These are phyloP conservation scores for Castor canadensis DNA, from an alignment of 2,113 vertebrate genomes.

Conservation along the genomic window DNA sequence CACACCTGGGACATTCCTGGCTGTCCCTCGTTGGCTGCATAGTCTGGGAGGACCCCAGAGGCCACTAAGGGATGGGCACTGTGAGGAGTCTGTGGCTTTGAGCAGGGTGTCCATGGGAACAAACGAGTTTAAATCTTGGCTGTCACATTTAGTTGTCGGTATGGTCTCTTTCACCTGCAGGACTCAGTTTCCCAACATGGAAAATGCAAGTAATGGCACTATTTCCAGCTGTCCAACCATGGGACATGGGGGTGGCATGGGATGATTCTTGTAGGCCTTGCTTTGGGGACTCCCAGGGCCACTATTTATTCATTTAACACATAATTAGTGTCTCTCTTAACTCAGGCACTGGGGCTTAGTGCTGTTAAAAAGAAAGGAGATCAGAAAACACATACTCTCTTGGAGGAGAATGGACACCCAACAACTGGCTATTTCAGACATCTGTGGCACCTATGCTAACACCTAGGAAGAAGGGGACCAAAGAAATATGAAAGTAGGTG, in stretches of 20 bases:
- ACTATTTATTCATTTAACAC: not conserved
- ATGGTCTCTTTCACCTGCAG: not conserved
- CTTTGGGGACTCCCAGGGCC: no score
- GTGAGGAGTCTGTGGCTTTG: not conserved
- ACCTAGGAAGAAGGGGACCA: not conserved
- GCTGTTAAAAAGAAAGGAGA: not conserved
- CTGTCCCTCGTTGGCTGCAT: no score
- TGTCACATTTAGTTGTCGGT: no score
- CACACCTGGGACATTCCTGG: rapidly evolving
- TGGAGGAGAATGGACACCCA: rapidly evolving
- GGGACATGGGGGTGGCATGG: no score
- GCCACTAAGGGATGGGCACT: not conserved
- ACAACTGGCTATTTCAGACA: no score
- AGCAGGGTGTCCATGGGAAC: not conserved
- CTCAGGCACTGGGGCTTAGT: not conserved
- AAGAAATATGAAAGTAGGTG: no score
- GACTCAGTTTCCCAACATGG: not conserved
- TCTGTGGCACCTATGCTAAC: not conserved
- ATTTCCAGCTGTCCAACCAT: not conserved
- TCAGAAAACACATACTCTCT: not conserved
- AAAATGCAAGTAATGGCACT: not conserved
- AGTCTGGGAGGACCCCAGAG: no score
- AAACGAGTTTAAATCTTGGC: not conserved
- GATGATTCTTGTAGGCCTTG: no score
- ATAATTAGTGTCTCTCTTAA: not conserved